Evolutionary conservation across 2,888 invertebrate genomes (phyloP).

Genomic region (Ramazzottius varieornatus): DNA sequence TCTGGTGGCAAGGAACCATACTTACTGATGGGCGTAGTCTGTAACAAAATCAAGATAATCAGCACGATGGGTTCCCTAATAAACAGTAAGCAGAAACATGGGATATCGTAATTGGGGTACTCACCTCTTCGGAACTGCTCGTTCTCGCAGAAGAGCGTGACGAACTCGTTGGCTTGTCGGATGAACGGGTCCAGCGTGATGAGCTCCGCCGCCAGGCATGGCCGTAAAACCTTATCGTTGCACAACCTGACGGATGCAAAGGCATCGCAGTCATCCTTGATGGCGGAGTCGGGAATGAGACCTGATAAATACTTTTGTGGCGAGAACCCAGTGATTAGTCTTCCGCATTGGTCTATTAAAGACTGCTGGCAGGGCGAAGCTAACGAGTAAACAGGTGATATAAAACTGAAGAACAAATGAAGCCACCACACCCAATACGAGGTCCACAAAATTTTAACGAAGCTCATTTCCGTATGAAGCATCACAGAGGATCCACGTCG

Average conservation of each 20-base stretch:
- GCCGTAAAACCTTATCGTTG: background rate
- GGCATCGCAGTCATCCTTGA: background rate
- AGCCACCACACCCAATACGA: no score
- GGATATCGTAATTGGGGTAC: background rate
- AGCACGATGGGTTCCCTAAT: no score
- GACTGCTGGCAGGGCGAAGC: background rate
- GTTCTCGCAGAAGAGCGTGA: conserved; percentile 2
- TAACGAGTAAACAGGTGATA: background rate
- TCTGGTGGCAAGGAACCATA: no score
- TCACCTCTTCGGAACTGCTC: background rate
- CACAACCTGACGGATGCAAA: background rate
- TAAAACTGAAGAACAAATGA: no score
- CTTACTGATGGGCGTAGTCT: conserved; percentile 1
- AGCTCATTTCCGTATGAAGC: no score
- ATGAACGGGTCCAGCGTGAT: conserved; percentile 1
- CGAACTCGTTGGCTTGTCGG: background rate
- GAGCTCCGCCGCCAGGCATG: background rate
- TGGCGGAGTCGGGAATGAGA: background rate
- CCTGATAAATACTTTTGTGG: background rate
- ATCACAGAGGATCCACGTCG: no score
- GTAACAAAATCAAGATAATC: background rate
- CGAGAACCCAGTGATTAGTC: background rate
- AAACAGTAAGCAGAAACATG: no score
- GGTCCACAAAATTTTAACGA: no score
- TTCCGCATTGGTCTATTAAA: background rate